Percentiles rank a stretch among this genome's conserved stretches.
These are phyloP conservation scores for Nemopilema nomurai DNA, from an alignment of 30 jellyfish, hydroid and myxozoan genomes.

Conservation along the genomic window DNA sequence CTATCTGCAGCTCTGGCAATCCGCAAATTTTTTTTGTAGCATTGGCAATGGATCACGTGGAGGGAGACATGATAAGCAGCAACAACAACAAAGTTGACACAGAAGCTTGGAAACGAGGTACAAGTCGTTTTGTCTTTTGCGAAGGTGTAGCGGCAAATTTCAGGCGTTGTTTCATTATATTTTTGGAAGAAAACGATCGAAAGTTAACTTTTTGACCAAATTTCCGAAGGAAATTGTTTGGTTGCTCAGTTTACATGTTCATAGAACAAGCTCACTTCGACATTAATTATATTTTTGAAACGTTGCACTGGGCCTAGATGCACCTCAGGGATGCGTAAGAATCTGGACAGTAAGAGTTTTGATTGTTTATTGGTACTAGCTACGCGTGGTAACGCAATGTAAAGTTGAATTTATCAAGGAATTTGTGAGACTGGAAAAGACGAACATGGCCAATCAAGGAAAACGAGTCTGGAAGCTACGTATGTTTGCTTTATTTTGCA, in stretches of 20 bases:
- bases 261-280: background rate
- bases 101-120: background rate
- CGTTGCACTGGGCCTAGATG: background rate
- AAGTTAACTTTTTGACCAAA: too few species aligned
- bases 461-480: conserved; percentile 74
- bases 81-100: background rate
- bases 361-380: background rate
- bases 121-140: background rate
- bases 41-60: background rate
- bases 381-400: background rate
- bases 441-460: conserved; percentile 61
- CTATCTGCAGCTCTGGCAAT: background rate
- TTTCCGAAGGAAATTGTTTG: background rate
- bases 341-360: background rate
- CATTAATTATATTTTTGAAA: too few species aligned
- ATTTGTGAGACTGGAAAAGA: background rate
- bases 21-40: background rate
- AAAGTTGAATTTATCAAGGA: background rate
- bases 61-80: too few species aligned
- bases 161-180: background rate
- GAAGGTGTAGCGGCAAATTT: background rate
- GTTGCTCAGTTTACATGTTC: too few species aligned
- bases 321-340: background rate
- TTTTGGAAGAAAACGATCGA: background rate
- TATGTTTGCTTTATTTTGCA: conserved; percentile 5